Percentiles rank a stretch among this genome's conserved stretches.
phyloP scores from a whole-genome alignment of 2,113 vertebrate species.

The Caloenas nicobarica region DNA sequence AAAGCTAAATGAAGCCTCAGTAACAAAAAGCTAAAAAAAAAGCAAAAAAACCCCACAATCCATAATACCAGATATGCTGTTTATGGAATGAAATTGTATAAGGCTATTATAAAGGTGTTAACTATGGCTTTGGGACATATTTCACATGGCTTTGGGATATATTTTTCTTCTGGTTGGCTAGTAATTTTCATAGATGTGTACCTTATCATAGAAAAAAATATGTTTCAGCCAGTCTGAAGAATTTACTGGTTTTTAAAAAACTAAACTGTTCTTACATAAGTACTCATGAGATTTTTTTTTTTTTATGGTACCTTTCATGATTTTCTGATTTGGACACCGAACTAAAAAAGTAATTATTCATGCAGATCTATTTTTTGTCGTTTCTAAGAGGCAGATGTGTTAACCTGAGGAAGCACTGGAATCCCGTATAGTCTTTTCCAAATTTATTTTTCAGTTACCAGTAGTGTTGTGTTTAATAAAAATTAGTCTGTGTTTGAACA shows the following conservation, averaged over 20 bases:
- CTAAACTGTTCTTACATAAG: neutral
- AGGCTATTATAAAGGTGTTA: neutral
- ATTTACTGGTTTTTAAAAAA: neutral
- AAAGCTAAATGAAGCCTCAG: neutral
- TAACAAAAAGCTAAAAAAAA: neutral
- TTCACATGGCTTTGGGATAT: neutral
- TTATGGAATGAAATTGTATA: neutral
- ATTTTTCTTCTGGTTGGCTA: neutral
- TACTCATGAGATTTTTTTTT: neutral
- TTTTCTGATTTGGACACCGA: neutral
- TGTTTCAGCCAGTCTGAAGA: neutral
- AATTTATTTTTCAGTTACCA: fast-evolving
- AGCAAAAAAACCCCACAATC: too few species aligned
- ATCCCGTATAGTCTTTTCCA: neutral
- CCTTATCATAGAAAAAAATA: neutral
- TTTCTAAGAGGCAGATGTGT: neutral
- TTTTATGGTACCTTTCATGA: fast-evolving
- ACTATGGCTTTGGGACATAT: too few species aligned
- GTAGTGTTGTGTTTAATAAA: neutral
- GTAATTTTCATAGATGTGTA: neutral
- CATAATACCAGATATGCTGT: neutral
- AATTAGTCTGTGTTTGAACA: neutral
- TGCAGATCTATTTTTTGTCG: fast-evolving
- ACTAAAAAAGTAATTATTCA: neutral
- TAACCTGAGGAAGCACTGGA: neutral